Evolutionary conservation across 2,888 invertebrate genomes (phyloP), one percentile per base, ranked within the genome.

Genomic region (Macaria liturata): DNA sequence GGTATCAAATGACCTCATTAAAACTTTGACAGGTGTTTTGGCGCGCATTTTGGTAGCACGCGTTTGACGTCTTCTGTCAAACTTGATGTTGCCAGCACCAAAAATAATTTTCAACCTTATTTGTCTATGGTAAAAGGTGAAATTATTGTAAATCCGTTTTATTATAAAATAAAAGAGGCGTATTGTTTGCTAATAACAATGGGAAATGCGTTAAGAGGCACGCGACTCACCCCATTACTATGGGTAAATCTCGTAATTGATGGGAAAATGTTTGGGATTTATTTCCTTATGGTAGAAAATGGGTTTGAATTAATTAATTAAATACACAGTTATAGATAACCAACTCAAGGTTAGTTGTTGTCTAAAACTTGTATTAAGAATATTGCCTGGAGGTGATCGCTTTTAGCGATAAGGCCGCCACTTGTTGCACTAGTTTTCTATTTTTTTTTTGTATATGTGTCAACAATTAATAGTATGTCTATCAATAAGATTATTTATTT

Each of bases 191-290:
- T 57, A 45, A 67, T 59, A 72, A 85, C 74, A 83, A 80, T 69
- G 64, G 76, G 76, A 71, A 71, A 67, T 68, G 70, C 72, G 71
- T 47, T 50, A 43, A 72, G 67, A 64, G 81, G 61, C 86, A 83
- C 87, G 87, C 80, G 87, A 71, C 85, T 71, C 59, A 8, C 45
- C 49, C 72, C 70, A 80, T 83, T 84, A 80, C 82, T 83, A 78
- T 75, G 64, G 62, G 69, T 66, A 79, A 78, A 77, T 65, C 65
- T 67, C 62, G 59, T 83, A 81, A 84, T 83, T 81, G 80, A 74
- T 78, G 75, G 71, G 76, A 72, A 80, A 71, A 66, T 66, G 32
- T 32, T 44, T 45, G 68, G 31, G 0, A 43, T 46, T 53, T 31
- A 9, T 42, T 8, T 42, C 4, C 6, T 5, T 30, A 39, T 31